Conservation (phyloP, 1,140 invertebrate species). For the Theocolax elegans region DNA sequence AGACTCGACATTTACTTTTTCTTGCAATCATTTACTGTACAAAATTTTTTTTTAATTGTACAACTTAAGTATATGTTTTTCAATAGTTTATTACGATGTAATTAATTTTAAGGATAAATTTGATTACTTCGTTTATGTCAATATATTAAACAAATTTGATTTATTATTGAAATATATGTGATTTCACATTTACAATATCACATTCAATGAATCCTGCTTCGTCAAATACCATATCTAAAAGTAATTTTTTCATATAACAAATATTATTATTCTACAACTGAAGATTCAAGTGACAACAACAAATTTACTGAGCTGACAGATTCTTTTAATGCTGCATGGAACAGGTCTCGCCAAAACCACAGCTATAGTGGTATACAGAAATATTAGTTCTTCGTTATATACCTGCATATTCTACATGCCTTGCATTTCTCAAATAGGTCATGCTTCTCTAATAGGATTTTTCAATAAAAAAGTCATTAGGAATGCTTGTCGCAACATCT, state of each 20-base stretch:
- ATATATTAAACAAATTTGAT: conserved; percentile 9
- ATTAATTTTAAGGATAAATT: neutral
- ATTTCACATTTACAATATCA: too few species aligned
- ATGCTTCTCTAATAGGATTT: conserved; percentile 14
- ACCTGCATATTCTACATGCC: too few species aligned
- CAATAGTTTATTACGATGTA: neutral
- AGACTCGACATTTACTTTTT: too few species aligned
- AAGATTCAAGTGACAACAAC: neutral
- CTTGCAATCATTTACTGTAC: neutral
- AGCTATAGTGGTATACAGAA: conserved; percentile 22
- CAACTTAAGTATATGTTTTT: neutral
- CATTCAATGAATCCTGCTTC: neutral
- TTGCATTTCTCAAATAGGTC: conserved; percentile 14
- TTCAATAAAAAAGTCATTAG: conserved; percentile 13
- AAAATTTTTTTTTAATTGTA: neutral
- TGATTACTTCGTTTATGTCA: neutral
- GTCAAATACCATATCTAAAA: neutral
- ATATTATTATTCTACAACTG: neutral
- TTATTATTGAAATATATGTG: neutral
- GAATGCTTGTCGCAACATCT: conserved; percentile 18
- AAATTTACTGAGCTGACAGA: conserved; percentile 14
- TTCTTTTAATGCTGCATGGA: conserved; percentile 29
- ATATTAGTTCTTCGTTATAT: conserved; percentile 1
- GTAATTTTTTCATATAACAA: conserved; percentile 17
- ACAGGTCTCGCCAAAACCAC: conserved; percentile 17